Evolutionary conservation across 2,888 invertebrate genomes (phyloP), one percentile per base, ranked within the genome.

Genomic region (Heteropelma amictum): DNA sequence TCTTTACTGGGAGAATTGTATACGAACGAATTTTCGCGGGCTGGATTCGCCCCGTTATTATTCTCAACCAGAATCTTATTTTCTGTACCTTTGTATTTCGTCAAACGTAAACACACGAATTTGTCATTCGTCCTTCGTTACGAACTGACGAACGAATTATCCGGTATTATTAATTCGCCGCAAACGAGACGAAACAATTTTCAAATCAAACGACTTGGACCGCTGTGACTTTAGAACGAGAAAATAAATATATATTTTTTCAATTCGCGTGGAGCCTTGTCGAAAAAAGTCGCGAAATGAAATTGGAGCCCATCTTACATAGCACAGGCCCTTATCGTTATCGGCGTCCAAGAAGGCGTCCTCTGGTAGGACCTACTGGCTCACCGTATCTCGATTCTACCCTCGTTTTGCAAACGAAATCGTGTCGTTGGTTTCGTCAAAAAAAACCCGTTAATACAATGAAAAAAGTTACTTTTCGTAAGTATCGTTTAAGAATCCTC

Each of bases 301-400:
- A 82, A 47, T 64, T 84, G 56, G 78, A 81, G 2, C 68, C 61
- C 51, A 53, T 42, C 17, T 60, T 78, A 33, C 73, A 70, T 68
- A 72, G 21, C 35, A 64, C 80, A 17, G 78, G 78, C 53, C 81
- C 83, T 51, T 81, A 82, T 78, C 86, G 85, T 76, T 83, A 85
- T 68, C 84, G 86, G 17, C 82, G 86, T 63, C 80, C 83, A 12
- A 80, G 85, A 14, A 83, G 82, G 72, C 86, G 85, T 82, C 84
- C 87, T 47, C 81, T 86, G 73, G 84, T 86, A 76, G 87, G 87
- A 54, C 87, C 86, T 1, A 88, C 88, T 3, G 88, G 88, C 23
- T 86, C 85, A 2, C 87, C 88, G 5, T 82, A 81, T 64, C 77
- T 88, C 61, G 88, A 88, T 60, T 83, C 83, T n/a, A 84, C 84